Conservation (phyloP, 2,888 invertebrate genomes). For the Pachycephus smyrnensis region DNA sequence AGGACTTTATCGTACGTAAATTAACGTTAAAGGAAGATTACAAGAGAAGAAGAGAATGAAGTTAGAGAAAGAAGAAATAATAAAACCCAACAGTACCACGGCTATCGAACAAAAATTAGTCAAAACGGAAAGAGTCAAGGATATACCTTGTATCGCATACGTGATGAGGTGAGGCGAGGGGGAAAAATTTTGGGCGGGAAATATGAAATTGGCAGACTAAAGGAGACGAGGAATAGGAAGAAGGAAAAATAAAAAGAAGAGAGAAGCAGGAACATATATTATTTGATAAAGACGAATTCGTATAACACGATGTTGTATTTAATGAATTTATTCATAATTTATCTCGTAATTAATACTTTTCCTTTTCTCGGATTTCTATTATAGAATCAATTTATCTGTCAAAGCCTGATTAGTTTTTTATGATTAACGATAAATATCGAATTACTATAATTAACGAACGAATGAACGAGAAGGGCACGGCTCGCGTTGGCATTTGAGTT, state of each 20-base stretch:
- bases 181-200: not conserved
- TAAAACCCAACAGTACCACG: constrained; percentile 41
- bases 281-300: constrained; percentile 46
- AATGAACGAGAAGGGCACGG: constrained; percentile 41
- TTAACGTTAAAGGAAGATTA: constrained; percentile 19
- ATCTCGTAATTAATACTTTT: constrained; percentile 37
- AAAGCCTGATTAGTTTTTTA: constrained; percentile 55
- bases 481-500: constrained; percentile 36
- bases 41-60: constrained; percentile 20
- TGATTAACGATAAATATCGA: constrained; percentile 44
- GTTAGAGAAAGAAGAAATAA: constrained; percentile 19
- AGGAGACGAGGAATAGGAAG: constrained; percentile 28
- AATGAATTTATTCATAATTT: constrained; percentile 27
- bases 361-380: constrained; percentile 41
- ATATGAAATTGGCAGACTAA: not conserved
- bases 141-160: constrained; percentile 50
- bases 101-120: constrained; percentile 41
- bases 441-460: constrained; percentile 44
- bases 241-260: constrained; percentile 7
- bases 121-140: constrained; percentile 26
- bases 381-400: constrained; percentile 11
- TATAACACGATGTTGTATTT: constrained; percentile 29
- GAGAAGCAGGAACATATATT: constrained; percentile 39
- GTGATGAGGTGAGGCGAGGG: constrained; percentile 24
- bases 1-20: constrained; percentile 23